Evolutionary conservation across 2,797 vertebrate species (phyloP), one percentile per base, ranked within the genome.

Genomic region (Fratercula arctica): DNA sequence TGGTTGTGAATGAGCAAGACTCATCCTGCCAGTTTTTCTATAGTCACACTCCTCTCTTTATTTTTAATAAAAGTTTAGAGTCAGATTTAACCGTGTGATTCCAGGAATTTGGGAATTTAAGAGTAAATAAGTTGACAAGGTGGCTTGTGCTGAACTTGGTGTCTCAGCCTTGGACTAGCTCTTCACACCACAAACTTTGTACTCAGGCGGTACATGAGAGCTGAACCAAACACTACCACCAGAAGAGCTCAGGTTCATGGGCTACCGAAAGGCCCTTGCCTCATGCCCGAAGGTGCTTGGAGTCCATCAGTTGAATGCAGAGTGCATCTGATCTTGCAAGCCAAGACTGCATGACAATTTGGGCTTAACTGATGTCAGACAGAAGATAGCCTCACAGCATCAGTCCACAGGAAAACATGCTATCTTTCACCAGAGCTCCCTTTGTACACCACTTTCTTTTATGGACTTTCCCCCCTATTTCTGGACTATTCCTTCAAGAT

Each of bases 181-280:
- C 46, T 90, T 80, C 31, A 51, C 21, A 77, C 25, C 5, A 66
- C 37, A 60, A 75, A 15, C 9, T 57, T 67, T 33, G 6, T 59
- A 37, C 20, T 87, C 13, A 28, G 33, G 4, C 0, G 0, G 41
- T 77, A 61, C 6, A 5, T 3, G 4, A 54, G 5, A 79, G 12
- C 10, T 90, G 63, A 79, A 87, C 35, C 11, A 82, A 83, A 46
- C 31, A 13, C 9, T 16, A 23, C 12, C 18, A 28, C 5, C 10
- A 31, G 46, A 11, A 81, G 6, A 75, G 17, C 18, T 72, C 1
- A 0, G 28, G 20, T 4, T 33, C 11, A 4, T 14, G 23, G 33
- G 17, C 57, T 73, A 29, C 11, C 1, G 1, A 87, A 89, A 37
- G 14, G 2, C 21, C 26, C 9, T 80, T 85, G 16, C 8, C 25